These are phyloP conservation scores for Caranx melampygus DNA, from an alignment of 2,113 vertebrate genomes.

Conservation along the genomic window DNA sequence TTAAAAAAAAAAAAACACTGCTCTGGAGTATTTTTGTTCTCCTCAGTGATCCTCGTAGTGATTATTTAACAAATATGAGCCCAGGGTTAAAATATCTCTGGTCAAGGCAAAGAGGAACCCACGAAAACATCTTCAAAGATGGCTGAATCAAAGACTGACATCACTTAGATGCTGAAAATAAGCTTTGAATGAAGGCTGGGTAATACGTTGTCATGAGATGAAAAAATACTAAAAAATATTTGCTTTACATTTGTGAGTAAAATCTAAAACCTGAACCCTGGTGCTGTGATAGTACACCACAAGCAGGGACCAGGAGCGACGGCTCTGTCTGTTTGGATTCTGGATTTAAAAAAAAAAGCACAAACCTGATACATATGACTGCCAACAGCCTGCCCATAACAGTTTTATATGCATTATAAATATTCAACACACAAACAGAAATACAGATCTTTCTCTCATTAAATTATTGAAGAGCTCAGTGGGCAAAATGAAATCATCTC, in stretches of 20 bases:
- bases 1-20: too few species aligned
- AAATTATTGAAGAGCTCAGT: constrained; percentile 75
- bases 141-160: constrained; percentile 44
- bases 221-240: constrained; percentile 30
- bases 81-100: constrained; percentile 57
- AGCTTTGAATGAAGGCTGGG: constrained; percentile 32
- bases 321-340: constrained; percentile 35
- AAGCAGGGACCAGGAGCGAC: background rate
- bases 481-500: constrained; percentile 70
- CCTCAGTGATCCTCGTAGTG: constrained; percentile 20
- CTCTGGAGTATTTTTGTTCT: constrained; percentile 43
- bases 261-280: constrained; percentile 1
- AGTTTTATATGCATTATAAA: constrained; percentile 76
- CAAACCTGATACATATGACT: constrained; percentile 50
- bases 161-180: constrained; percentile 41
- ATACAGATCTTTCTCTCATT: constrained; percentile 68
- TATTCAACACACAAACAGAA: constrained; percentile 76
- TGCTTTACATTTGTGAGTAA: background rate
- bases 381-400: constrained; percentile 70
- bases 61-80: constrained; percentile 56
- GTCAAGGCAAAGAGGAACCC: constrained; percentile 37
- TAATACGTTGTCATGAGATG: constrained; percentile 11
- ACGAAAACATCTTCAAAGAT: constrained; percentile 64
- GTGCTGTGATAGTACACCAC: background rate
- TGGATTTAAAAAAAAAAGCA: constrained; percentile 40